A percentile compares a stretch with the other conserved stretches of the same genome.
These are phyloP conservation scores for Nematolebias whitei DNA, from an alignment of 2,113 vertebrate species.

Conservation along the genomic window DNA sequence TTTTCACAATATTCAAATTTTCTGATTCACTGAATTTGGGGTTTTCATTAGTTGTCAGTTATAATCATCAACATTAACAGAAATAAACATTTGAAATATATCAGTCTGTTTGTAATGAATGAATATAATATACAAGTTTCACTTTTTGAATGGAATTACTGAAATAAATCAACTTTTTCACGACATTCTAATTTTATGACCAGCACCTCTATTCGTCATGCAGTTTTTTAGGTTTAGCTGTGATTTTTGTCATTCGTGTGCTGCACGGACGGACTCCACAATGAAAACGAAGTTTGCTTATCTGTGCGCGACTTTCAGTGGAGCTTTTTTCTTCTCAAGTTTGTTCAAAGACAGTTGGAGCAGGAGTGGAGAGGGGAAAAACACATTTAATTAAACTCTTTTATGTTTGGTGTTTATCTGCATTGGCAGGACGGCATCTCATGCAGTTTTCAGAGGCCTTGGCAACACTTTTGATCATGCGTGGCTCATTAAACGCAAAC, in stretches of 20 bases:
- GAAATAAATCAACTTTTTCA: too few relatives aligned
- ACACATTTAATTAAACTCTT: conserved; percentile 41
- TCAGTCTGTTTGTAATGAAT: too few relatives aligned
- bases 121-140: too few relatives aligned
- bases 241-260: not conserved
- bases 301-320: conserved; percentile 32
- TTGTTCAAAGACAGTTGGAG: conserved; percentile 39
- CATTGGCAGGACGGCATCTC: conserved; percentile 14
- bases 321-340: conserved; percentile 22
- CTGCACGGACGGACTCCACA: not conserved
- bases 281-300: conserved; percentile 22
- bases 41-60: too few relatives aligned
- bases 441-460: conserved; percentile 35
- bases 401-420: conserved; percentile 46
- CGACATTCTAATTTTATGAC: too few relatives aligned
- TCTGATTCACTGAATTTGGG: too few relatives aligned
- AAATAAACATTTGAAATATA: too few relatives aligned
- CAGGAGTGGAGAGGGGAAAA: conserved; percentile 11
- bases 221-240: conserved; percentile 16
- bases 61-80: too few relatives aligned
- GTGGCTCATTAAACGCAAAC: conserved; percentile 29
- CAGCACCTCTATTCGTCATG: too few relatives aligned
- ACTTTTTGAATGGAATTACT: too few relatives aligned
- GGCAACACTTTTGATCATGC: conserved; percentile 28
- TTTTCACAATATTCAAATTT: too few relatives aligned